Evolutionary conservation across 1,140 invertebrate species (phyloP).

Genomic region (Thaumetopoea pityocampa): DNA sequence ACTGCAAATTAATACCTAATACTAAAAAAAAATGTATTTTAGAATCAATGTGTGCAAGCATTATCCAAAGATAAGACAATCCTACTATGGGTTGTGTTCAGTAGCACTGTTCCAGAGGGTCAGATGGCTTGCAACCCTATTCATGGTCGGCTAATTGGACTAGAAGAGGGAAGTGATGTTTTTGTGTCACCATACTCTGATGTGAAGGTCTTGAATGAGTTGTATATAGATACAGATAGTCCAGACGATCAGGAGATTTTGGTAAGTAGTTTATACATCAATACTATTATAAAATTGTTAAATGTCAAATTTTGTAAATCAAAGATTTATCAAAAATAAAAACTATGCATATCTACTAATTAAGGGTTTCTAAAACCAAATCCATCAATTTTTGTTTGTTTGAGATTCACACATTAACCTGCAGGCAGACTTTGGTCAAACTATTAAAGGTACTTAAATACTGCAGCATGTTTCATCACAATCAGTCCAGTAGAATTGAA

Average conservation of each 20-base stretch:
- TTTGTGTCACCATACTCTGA: constrained; percentile 55
- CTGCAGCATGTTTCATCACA: too few species aligned
- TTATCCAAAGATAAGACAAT: constrained; percentile 49
- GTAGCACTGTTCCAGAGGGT: constrained; percentile 48
- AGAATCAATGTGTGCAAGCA: constrained; percentile 60
- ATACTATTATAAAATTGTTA: too few species aligned
- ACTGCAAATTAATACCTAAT: constrained; percentile 9
- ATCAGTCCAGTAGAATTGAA: too few species aligned
- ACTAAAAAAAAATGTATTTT: constrained; percentile 26
- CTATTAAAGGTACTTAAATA: too few species aligned
- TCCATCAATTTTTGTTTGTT: too few species aligned
- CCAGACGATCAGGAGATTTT: constrained; percentile 72
- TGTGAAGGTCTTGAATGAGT: constrained; percentile 50
- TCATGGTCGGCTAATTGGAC: constrained; percentile 45
- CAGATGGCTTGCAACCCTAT: constrained; percentile 56
- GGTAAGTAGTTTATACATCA: constrained; percentile 49
- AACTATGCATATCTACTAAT: too few species aligned
- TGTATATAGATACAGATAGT: constrained; percentile 64
- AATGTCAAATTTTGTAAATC: too few species aligned
- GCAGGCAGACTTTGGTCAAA: too few species aligned
- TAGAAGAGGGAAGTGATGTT: constrained; percentile 57
- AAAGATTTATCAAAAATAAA: too few species aligned
- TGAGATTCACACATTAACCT: too few species aligned
- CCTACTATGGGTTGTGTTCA: constrained; percentile 61
- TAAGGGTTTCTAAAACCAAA: too few species aligned